Base-by-base conservation (phyloP, 2,113 vertebrate species). In the Crotalus tigris region DNA sequence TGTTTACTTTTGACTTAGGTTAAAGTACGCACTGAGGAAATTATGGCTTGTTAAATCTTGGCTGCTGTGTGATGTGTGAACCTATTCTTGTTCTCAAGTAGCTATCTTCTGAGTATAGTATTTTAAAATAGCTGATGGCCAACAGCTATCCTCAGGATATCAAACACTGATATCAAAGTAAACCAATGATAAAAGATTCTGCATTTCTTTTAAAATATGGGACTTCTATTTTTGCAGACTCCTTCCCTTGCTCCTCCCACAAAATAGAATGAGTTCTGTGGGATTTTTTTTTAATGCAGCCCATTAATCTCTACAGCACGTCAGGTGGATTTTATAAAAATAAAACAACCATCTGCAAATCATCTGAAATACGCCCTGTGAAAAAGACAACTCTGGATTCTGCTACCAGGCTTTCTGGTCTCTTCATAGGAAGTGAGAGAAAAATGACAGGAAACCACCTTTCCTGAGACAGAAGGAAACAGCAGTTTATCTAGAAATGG, bases 361-460 rank as follows among this genome's bases (percentile, higher is more conserved):
- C 93, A 88, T 94, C 95, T 92, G 75, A 94, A 95, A 94, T 51
- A 54, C 61, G 64, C 92, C 64, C 90, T 1, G 33, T 26, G 26
- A n/a, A 92, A 96, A 95, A 97, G 95, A 89, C 90, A 93, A 93
- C 93, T 95, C 94, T 96, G 92, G 94, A 54, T 94, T 95, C 93
- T 96, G 87, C 91, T 93, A 92, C 94, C 95, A 94, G 96, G 93
- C 96, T 95, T 93, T 92, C 85, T 21, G 90, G 92, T 92, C 94
- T 96, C 95, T 97, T 96, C 95, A 95, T 46, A 96, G 97, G 97
- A 97, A 97, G 92, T 93, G 91, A 91, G 94, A 90, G 91, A 95
- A 94, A 94, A 97, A 97, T 96, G 96, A 95, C 97, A 97, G 97
- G 97, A 97, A 97, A 85, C 57, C 94, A 93, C 91, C 93, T 94